phyloP scores from a whole-genome alignment of 2,797 vertebrate genomes.

The Coccyzus lansbergi region DNA sequence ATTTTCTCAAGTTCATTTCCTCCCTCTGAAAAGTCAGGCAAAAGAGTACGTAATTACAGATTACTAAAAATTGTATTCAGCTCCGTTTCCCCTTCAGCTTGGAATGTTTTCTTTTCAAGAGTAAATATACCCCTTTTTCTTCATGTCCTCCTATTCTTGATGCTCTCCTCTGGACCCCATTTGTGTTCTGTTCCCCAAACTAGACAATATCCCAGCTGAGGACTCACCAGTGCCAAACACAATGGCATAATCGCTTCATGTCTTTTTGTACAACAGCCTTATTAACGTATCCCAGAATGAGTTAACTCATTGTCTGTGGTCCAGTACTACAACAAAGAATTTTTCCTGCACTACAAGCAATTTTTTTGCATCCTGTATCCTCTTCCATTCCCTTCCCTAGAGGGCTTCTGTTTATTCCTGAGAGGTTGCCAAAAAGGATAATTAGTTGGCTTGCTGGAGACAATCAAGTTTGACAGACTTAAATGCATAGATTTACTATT shows the following conservation, averaged over 20 bases:
- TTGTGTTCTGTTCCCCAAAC: not conserved
- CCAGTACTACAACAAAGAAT: constrained; percentile 3
- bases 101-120: not conserved
- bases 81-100: not conserved
- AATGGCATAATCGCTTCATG: not conserved
- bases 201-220: not conserved
- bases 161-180: not conserved
- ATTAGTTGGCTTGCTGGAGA: not conserved
- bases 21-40: not conserved
- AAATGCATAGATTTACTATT: not conserved
- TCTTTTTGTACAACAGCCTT: not conserved
- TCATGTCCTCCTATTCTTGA: not conserved
- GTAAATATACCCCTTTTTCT: not conserved
- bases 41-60: not conserved
- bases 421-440: not conserved
- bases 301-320: constrained; percentile 1
- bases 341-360: constrained; percentile 1
- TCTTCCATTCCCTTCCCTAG: not conserved
- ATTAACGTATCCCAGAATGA: constrained; percentile 7
- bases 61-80: not conserved
- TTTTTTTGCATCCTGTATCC: not conserved
- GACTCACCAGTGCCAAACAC: not conserved
- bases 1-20: not conserved
- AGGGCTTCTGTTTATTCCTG: constrained; percentile 34
- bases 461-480: not conserved